Conservation (phyloP, 2,888 invertebrate species). For the Phortica magna region DNA sequence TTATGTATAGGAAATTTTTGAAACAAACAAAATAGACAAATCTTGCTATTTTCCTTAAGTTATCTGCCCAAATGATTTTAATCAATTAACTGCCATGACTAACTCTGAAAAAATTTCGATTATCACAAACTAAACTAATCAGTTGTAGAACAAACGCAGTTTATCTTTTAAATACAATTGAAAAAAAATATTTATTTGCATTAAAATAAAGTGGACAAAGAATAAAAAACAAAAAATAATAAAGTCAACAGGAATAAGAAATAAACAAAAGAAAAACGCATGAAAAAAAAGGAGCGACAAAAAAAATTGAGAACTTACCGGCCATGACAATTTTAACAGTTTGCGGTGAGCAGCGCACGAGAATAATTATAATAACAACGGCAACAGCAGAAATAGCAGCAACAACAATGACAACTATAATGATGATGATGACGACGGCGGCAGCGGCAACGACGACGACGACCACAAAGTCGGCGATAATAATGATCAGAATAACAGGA, state of each 20-base stretch:
- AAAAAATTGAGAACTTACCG: slow-evolving; percentile 81
- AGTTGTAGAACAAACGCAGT: too few species aligned
- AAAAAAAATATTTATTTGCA: too few species aligned
- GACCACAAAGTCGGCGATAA: neutral
- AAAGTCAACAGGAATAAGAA: slow-evolving; percentile 3
- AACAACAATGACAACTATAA: slow-evolving; percentile 38
- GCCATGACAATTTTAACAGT: slow-evolving; percentile 85
- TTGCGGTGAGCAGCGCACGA: slow-evolving; percentile 67
- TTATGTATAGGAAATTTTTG: too few species aligned
- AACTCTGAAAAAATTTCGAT: too few species aligned
- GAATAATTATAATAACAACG: slow-evolving; percentile 53
- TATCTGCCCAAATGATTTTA: too few species aligned
- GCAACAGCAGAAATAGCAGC: slow-evolving; percentile 44
- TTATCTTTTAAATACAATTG: too few species aligned
- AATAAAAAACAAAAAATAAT: slow-evolving; percentile 33
- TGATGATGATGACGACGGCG: neutral
- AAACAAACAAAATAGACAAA: too few species aligned
- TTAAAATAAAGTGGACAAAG: slow-evolving; percentile 32
- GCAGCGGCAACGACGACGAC: neutral
- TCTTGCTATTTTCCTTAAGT: too few species aligned
- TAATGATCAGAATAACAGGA: neutral
- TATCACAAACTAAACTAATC: too few species aligned
- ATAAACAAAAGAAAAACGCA: neutral
- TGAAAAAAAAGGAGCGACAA: neutral
- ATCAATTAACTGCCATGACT: too few species aligned